These are phyloP conservation scores for Enteromius thamalakanensis DNA, from an alignment of 2,797 vertebrate species.

Conservation along the genomic window DNA sequence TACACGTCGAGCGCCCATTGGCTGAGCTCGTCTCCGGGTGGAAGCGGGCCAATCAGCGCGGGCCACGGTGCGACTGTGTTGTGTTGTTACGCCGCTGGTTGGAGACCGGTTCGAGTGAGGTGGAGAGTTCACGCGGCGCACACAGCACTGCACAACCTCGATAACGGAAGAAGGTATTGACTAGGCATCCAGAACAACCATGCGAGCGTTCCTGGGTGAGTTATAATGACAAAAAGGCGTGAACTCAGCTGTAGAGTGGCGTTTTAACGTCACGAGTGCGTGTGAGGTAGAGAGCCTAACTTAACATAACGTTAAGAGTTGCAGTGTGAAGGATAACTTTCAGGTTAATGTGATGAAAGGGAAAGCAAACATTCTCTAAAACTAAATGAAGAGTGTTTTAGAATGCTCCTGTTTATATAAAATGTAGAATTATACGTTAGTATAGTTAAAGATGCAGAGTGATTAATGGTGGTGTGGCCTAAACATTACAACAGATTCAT, in stretches of 20 bases:
- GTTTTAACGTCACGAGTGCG: not conserved
- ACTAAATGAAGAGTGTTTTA: not conserved
- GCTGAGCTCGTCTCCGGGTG: slow-evolving; percentile 48
- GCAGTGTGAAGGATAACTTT: not conserved
- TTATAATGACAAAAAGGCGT: not conserved
- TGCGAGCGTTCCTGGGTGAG: slow-evolving; percentile 54
- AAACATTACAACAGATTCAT: not conserved
- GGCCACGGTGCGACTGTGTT: slow-evolving; percentile 77
- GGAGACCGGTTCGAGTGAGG: slow-evolving; percentile 12
- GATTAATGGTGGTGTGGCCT: not conserved
- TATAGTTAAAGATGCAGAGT: not conserved
- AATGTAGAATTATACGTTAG: not conserved
- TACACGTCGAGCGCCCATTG: slow-evolving; percentile 82
- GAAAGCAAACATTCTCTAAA: not conserved
- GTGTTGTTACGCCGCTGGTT: slow-evolving; percentile 27
- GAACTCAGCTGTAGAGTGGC: not conserved
- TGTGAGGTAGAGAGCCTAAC: not conserved
- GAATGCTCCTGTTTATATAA: not conserved
- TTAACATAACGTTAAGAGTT: not conserved
- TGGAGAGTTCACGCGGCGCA: not conserved
- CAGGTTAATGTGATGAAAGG: not conserved
- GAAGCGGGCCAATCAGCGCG: slow-evolving; percentile 74
- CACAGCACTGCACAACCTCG: not conserved
- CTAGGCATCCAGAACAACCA: slow-evolving; percentile 12
- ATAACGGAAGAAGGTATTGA: not conserved